Evolutionary conservation across 2,888 invertebrate genomes (phyloP).

Genomic region (Anoncus sp.): DNA sequence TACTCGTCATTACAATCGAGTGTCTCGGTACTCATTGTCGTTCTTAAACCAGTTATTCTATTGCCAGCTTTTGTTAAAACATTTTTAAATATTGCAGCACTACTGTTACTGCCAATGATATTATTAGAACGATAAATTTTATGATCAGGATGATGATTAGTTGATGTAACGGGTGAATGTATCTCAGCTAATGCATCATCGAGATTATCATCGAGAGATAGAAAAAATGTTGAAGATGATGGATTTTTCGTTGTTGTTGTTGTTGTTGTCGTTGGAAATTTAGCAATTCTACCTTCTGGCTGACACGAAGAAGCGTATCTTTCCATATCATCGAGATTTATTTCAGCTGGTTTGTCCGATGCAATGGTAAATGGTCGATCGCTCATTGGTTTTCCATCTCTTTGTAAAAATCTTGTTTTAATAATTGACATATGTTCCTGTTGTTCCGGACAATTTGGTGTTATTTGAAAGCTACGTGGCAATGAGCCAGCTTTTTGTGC

Average conservation of each 20-base stretch:
- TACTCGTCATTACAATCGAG: conserved; percentile 79
- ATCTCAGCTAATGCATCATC: conserved; percentile 77
- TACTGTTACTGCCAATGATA: conserved; percentile 59
- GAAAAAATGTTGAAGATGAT: conserved; percentile 86
- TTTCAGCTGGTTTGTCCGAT: conserved; percentile 88
- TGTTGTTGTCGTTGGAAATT: conserved; percentile 79
- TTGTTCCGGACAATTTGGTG: conserved; percentile 85
- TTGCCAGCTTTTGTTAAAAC: conserved; percentile 81
- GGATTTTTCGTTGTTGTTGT: too few species aligned
- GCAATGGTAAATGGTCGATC: conserved; percentile 90
- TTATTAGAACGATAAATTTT: conserved; percentile 88
- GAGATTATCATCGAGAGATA: conserved; percentile 82
- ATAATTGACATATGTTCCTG: conserved; percentile 67
- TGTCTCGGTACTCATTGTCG: conserved; percentile 82
- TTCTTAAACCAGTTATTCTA: conserved; percentile 77
- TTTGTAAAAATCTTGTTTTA: conserved; percentile 80
- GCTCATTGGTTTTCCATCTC: conserved; percentile 86
- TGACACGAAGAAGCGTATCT: conserved; percentile 83
- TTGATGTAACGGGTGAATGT: conserved; percentile 77
- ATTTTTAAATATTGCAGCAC: conserved; percentile 77
- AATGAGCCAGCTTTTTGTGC: conserved; percentile 90
- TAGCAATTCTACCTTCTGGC: conserved; percentile 78
- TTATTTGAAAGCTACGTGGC: conserved; percentile 90
- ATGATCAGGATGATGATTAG: conserved; percentile 90
- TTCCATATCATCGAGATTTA: conserved; percentile 88